Percentiles rank a stretch among this genome's conserved stretches.
These are phyloP conservation scores for Caenorhabditis sp. DNA, from an alignment of 2,888 invertebrate species.

Conservation along the genomic window DNA sequence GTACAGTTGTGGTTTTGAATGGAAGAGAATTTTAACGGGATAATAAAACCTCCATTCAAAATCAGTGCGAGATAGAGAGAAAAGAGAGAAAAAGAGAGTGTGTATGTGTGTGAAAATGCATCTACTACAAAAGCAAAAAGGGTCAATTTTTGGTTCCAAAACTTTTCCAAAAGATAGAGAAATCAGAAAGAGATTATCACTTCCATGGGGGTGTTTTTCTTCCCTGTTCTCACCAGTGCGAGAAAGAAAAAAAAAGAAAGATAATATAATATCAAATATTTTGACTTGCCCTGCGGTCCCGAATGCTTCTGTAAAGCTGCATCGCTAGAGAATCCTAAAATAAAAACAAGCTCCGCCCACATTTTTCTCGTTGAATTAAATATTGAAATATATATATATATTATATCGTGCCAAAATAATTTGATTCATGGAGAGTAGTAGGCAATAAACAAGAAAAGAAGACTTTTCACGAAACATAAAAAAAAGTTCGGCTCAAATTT, in stretches of 20 bases:
- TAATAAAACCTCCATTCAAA: background rate
- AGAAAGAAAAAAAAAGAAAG: background rate
- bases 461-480: conserved; percentile 1
- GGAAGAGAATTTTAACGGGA: background rate
- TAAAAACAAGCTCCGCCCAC: conserved; percentile 61
- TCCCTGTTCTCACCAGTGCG: background rate
- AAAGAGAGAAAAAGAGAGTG: background rate
- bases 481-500: background rate
- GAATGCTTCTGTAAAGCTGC: conserved; percentile 58
- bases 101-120: conserved; percentile 1
- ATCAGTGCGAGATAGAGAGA: background rate
- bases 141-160: background rate
- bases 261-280: conserved; percentile 17
- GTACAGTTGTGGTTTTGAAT: background rate
- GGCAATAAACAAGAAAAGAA: conserved; percentile 11
- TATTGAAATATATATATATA: too few species aligned
- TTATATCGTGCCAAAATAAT: conserved; percentile 2
- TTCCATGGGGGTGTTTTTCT: background rate
- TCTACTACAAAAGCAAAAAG: conserved; percentile 30
- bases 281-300: conserved; percentile 66
- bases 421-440: conserved; percentile 9
- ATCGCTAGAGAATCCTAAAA: conserved; percentile 64
- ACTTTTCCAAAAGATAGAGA: too few species aligned
- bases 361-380: background rate
- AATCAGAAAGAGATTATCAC: background rate